phyloP scores from a whole-genome alignment of 2,888 invertebrate species.

The Anarsia innoxiella region DNA sequence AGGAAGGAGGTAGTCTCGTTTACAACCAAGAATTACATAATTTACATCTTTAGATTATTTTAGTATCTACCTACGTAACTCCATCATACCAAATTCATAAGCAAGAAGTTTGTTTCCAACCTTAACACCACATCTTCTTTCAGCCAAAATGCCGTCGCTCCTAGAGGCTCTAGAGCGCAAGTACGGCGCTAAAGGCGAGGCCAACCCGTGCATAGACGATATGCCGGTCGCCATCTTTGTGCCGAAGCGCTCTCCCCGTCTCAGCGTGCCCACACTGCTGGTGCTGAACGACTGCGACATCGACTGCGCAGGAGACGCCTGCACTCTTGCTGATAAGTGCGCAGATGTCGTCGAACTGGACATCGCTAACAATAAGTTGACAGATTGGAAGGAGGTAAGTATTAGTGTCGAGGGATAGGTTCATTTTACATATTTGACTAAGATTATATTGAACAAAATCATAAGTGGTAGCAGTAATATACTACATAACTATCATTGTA shows the following conservation, averaged over 20 bases:
- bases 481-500: too few species aligned
- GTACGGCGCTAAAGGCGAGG: conserved; percentile 82
- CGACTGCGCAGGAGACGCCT: conserved; percentile 89
- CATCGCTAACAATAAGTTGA: conserved; percentile 92
- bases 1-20: too few species aligned
- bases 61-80: too few species aligned
- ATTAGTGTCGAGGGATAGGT: too few species aligned
- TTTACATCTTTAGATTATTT: too few species aligned
- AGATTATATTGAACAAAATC: too few species aligned
- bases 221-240: conserved; percentile 90
- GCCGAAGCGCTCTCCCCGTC: conserved; percentile 85
- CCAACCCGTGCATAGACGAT: conserved; percentile 75
- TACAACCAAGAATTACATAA: too few species aligned
- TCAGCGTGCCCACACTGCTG: conserved; percentile 86
- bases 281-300: conserved; percentile 95
- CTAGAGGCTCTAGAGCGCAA: conserved; percentile 92
- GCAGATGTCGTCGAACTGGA: conserved; percentile 95
- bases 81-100: too few species aligned
- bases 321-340: conserved; percentile 86
- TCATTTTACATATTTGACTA: too few species aligned
- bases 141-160: conserved; percentile 85
- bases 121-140: too few species aligned
- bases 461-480: too few species aligned
- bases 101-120: too few species aligned
- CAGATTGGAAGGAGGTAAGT: conserved; percentile 90